Evolutionary conservation across 2,797 vertebrate genomes (phyloP), one percentile per base, ranked within the genome.

Genomic region (Neosilurus hyrtlii): DNA sequence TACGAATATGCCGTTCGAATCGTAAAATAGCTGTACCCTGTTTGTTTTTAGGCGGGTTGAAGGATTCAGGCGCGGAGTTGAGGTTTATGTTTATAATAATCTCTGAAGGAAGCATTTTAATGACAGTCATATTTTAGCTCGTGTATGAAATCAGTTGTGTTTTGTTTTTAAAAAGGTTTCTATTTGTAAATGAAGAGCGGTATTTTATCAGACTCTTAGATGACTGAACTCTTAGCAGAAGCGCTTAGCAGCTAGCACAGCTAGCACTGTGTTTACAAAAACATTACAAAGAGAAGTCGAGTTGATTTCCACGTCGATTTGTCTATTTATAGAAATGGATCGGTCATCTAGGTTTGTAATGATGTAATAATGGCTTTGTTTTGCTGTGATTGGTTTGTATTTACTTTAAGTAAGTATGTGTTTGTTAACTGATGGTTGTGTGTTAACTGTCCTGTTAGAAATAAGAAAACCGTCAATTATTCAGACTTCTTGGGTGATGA

Each of bases 381-480:
- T 57, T 11, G n/a, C 26, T 56, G 1, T 11, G 11, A 15, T 0
- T 37, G n/a, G 10, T 15, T 7, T 12, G 70, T 72, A 1, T 14
- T 74, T 30, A 20, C 9, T 74, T 35, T 16, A 0, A 11, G 16
- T 2, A 7, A 35, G 0, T 9, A 30, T 35, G 1, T n/a, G 51
- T 56, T 54, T 56, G 14, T 30, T 30, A 3, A 65, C 9, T 62
- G 57, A 24, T 49, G 37, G 2, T 10, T 54, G 62, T 67, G 9
- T 51, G 26, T 54, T 54, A 8, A 54, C 51, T 59, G 59, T 54
- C 70, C 85, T 83, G 61, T 9, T 91, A 99, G 97, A 90, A 96
- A 88, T 86, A 95, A 91, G 81, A 98, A 96, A 83, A 49, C 81
- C 73, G 91, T 97, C 24, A 94, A 94, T 91, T 98, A 98, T 89